Evolutionary conservation across 2,113 vertebrate genomes (phyloP).

Genomic region (Gobiocypris rarus): DNA sequence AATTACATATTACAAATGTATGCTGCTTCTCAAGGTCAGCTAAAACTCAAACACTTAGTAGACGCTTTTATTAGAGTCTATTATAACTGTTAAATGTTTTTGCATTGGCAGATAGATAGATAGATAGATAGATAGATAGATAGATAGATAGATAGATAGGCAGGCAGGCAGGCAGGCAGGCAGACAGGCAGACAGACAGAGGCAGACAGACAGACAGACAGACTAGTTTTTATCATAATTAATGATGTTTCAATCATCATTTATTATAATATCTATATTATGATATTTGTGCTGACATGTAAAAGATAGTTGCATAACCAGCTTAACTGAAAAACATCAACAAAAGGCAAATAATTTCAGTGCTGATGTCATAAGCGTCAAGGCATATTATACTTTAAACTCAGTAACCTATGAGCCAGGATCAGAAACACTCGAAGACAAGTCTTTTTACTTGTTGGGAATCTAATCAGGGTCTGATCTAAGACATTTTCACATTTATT

Average conservation of each 20-base stretch:
- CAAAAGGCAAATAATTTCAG: not conserved
- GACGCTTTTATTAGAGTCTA: not conserved
- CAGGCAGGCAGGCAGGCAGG: too few species aligned
- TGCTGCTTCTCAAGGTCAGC: not conserved
- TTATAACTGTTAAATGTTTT: not conserved
- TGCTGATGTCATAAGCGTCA: not conserved
- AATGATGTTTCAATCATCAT: not conserved
- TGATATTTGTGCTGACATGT: not conserved
- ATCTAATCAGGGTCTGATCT: not conserved
- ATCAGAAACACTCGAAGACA: not conserved
- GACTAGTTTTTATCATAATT: not conserved
- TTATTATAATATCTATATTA: not conserved
- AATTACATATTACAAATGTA: not conserved
- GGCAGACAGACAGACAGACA: not conserved
- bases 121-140: not conserved
- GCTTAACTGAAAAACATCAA: not conserved
- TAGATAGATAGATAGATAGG: not conserved
- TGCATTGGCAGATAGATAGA: not conserved
- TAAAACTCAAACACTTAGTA: not conserved
- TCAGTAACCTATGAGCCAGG: not conserved
- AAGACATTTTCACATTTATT: not conserved
- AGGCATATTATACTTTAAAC: not conserved
- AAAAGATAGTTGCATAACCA: conserved; percentile 6
- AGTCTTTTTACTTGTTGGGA: not conserved
- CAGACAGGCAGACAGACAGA: not conserved